phyloP scores from a whole-genome alignment of 92 coral and sea anemone species.

The Porites divaricata region DNA sequence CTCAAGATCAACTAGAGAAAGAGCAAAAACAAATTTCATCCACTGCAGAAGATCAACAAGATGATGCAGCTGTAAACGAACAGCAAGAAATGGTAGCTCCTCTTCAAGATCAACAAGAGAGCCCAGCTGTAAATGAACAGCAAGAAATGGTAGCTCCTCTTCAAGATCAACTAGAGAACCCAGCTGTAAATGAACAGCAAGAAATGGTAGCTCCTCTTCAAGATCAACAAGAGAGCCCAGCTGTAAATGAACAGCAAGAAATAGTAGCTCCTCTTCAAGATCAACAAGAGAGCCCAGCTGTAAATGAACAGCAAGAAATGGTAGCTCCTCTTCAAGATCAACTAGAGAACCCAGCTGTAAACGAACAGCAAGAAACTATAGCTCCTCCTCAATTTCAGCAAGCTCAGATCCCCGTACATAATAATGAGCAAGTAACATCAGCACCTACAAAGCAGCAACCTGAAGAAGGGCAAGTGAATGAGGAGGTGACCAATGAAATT shows the following conservation, averaged over 20 bases:
- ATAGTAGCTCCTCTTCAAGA: neutral
- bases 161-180: constrained; percentile 5
- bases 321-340: neutral
- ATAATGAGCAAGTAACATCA: neutral
- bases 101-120: neutral
- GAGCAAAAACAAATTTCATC: constrained; percentile 6
- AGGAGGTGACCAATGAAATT: neutral
- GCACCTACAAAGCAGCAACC: neutral
- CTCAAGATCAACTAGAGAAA: neutral
- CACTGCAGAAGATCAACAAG: neutral
- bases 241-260: constrained; percentile 10
- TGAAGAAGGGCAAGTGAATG: constrained; percentile 1
- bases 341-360: constrained; percentile 2
- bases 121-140: constrained; percentile 4
- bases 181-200: constrained; percentile 11
- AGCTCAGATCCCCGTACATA: no score
- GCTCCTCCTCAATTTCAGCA: neutral
- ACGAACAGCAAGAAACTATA: constrained; percentile 5
- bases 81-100: constrained; percentile 4
- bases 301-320: constrained; percentile 8
- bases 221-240: constrained; percentile 8
- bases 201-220: neutral
- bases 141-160: neutral
- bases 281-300: constrained; percentile 8
- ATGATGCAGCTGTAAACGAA: neutral